These are phyloP conservation scores for Cryptoblepharus egeriae DNA, from an alignment of 2,797 vertebrate species.

Conservation along the genomic window DNA sequence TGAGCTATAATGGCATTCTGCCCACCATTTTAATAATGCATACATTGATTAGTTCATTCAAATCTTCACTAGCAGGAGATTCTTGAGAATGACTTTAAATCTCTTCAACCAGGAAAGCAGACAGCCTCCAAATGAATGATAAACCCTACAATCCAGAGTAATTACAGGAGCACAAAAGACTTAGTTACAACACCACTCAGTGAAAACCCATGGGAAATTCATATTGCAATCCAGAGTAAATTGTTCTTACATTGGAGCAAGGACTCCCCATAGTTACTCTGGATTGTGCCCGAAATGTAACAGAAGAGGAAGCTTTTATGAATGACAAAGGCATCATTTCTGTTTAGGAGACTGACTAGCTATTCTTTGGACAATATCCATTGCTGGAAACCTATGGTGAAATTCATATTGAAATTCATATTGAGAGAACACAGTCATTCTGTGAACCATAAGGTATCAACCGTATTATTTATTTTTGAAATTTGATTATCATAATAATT, in stretches of 20 bases:
- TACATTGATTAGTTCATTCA: conserved; percentile 75
- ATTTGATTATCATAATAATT: not conserved
- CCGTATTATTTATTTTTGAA: not conserved
- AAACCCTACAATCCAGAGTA: too few relatives aligned
- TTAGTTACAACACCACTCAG: too few relatives aligned
- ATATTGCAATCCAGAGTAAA: too few relatives aligned
- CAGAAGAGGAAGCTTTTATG: conserved; percentile 58
- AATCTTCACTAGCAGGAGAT: conserved; percentile 52
- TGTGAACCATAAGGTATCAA: conserved; percentile 45
- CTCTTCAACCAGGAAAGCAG: conserved; percentile 56
- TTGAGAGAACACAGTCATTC: conserved; percentile 20
- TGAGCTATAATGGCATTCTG: conserved; percentile 70
- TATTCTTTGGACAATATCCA: conserved; percentile 26
- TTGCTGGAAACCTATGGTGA: conserved; percentile 43
- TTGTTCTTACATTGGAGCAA: too few relatives aligned
- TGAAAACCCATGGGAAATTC: too few relatives aligned
- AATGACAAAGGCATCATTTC: conserved; percentile 58
- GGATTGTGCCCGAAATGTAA: too few relatives aligned
- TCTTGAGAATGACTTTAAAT: conserved; percentile 62
- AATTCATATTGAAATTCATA: too few relatives aligned
- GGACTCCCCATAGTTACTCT: too few relatives aligned
- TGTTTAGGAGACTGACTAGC: conserved; percentile 40
- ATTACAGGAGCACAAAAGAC: too few relatives aligned
- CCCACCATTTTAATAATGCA: conserved; percentile 75
- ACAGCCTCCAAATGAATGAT: conserved; percentile 63